These are phyloP conservation scores for Scyliorhinus canicula DNA, from an alignment of 2,797 vertebrate genomes.

Conservation along the genomic window DNA sequence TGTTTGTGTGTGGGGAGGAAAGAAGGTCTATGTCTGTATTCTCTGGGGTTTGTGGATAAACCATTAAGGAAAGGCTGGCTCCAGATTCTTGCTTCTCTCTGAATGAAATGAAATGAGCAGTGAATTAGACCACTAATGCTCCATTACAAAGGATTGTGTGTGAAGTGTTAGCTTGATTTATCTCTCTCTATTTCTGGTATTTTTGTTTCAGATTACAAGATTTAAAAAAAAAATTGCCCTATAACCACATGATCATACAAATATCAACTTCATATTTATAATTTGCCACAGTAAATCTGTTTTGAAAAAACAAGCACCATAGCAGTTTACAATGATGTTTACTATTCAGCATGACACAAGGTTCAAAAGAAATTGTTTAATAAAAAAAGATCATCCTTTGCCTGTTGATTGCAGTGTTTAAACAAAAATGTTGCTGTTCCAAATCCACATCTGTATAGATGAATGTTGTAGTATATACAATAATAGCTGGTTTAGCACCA, in stretches of 20 bases:
- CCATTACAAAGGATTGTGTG: background rate
- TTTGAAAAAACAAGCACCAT: background rate
- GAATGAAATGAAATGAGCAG: too few species aligned
- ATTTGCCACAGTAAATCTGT: background rate
- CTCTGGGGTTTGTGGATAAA: too few species aligned
- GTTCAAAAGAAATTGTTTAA: background rate
- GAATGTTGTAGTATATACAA: background rate
- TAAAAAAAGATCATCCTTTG: background rate
- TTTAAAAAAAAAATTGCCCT: background rate
- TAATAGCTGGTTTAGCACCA: background rate
- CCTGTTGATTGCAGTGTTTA: background rate
- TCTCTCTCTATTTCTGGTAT: background rate
- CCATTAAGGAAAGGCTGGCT: too few species aligned
- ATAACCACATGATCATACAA: background rate
- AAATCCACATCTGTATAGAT: background rate
- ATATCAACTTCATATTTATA: background rate
- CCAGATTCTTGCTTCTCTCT: too few species aligned
- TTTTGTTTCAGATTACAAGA: background rate
- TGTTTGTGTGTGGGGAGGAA: too few species aligned
- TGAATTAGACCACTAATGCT: background rate
- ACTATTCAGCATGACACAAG: background rate
- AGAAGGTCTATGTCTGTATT: too few species aligned
- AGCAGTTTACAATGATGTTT: background rate
- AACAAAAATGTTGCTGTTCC: background rate
- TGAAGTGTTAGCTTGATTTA: background rate